Evolutionary conservation across 2,797 vertebrate species (phyloP).

Genomic region (Geotrypetes seraphini): DNA sequence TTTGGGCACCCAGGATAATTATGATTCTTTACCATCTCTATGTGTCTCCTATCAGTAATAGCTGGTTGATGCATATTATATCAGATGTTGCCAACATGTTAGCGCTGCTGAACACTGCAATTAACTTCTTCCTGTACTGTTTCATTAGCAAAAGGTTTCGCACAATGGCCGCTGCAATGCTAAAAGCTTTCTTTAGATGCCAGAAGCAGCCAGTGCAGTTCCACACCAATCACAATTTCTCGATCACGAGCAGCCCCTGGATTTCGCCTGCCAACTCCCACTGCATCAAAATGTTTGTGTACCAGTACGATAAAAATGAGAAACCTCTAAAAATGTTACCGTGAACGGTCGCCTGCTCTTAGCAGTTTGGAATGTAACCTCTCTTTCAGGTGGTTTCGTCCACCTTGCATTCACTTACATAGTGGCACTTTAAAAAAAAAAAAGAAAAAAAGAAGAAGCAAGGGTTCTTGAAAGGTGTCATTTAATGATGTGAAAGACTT

Average conservation of each 20-base stretch:
- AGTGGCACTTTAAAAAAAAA: too few relatives aligned
- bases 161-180: constrained; percentile 78
- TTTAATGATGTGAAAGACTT: constrained; percentile 32
- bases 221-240: constrained; percentile 91
- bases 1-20: constrained; percentile 87
- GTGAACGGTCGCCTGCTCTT: constrained; percentile 42
- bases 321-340: constrained; percentile 88
- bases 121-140: constrained; percentile 97
- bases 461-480: constrained; percentile 24
- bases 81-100: constrained; percentile 91
- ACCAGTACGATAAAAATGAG: constrained; percentile 91
- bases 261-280: constrained; percentile 95
- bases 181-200: constrained; percentile 79
- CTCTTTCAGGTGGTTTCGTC: constrained; percentile 24
- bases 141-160: constrained; percentile 96
- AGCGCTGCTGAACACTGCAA: constrained; percentile 86
- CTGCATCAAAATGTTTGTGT: constrained; percentile 96
- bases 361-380: constrained; percentile 16
- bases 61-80: constrained; percentile 71
- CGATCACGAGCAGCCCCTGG: constrained; percentile 95
- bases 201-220: constrained; percentile 76
- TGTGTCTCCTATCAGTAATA: constrained; percentile 62
- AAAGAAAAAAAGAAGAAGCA: too few relatives aligned
- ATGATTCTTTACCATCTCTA: constrained; percentile 93
- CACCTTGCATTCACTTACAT: background rate